Evolutionary conservation across 2,797 vertebrate species (phyloP).

Genomic region (Mallotus villosus): DNA sequence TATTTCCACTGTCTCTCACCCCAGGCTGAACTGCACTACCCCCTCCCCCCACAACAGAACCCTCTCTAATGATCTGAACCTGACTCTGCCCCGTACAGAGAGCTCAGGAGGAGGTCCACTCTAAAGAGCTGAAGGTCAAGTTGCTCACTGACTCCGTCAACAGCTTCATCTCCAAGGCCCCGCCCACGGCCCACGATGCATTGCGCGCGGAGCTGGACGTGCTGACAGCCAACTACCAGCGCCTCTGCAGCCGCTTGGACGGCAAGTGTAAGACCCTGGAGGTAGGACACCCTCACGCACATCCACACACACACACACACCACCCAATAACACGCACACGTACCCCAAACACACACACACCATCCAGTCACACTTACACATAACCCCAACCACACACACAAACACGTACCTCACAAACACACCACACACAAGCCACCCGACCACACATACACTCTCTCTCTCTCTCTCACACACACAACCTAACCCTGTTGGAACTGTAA

Average conservation of each 20-base stretch:
- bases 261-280: conserved; percentile 96
- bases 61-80: neutral
- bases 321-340: neutral
- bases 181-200: conserved; percentile 88
- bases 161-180: conserved; percentile 90
- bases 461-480: too few relatives aligned
- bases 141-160: conserved; percentile 92
- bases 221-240: conserved; percentile 89
- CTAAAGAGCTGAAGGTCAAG: conserved; percentile 95
- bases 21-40: neutral
- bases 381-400: neutral
- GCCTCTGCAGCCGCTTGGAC: conserved; percentile 90
- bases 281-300: conserved; percentile 63
- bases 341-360: neutral
- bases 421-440: neutral
- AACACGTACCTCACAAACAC: neutral
- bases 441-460: too few relatives aligned
- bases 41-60: neutral
- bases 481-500: too few relatives aligned
- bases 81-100: conserved; percentile 70
- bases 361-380: neutral
- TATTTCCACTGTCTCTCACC: conserved; percentile 24
- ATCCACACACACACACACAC: neutral
- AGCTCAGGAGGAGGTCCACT: conserved; percentile 92
- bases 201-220: conserved; percentile 89